Conservation (phyloP, 1,140 invertebrate genomes). For the Diplogasteroides magnus region DNA sequence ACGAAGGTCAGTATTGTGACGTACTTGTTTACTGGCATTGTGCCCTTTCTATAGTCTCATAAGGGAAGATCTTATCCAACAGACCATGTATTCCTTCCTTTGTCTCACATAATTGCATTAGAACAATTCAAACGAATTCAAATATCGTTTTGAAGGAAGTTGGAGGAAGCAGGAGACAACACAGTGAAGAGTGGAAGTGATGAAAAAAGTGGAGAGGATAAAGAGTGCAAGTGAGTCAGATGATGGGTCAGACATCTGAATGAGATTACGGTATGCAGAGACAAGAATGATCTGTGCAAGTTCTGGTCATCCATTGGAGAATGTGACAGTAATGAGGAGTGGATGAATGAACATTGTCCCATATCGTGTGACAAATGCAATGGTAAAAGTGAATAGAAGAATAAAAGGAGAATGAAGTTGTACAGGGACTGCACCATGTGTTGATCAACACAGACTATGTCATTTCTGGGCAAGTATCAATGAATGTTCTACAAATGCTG, state of each 20-base stretch:
- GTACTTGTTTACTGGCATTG: no score
- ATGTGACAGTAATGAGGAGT: slow-evolving; percentile 48
- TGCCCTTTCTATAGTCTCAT: no score
- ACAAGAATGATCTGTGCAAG: slow-evolving; percentile 52
- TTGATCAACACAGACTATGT: slow-evolving; percentile 50
- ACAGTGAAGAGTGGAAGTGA: background rate
- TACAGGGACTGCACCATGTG: slow-evolving; percentile 42
- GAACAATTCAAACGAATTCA: background rate
- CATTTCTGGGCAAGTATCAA: slow-evolving; percentile 49
- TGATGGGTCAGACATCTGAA: slow-evolving; percentile 2
- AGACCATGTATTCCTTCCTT: no score
- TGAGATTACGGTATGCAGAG: no score
- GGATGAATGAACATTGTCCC: slow-evolving; percentile 48
- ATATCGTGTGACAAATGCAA: slow-evolving; percentile 51
- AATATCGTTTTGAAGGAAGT: slow-evolving; percentile 6
- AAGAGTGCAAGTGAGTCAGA: slow-evolving; percentile 1
- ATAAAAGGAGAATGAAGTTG: background rate
- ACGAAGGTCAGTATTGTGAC: no score
- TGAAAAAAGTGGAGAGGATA: slow-evolving; percentile 1
- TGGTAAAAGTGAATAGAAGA: slow-evolving; percentile 23
- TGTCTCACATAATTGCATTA: background rate
- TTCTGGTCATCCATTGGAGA: slow-evolving; percentile 53
- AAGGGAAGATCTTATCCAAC: no score
- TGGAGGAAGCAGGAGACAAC: background rate
- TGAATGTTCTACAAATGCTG: slow-evolving; percentile 51